Conservation (phyloP, 2,888 invertebrate genomes). For the Odontothrips loti region DNA sequence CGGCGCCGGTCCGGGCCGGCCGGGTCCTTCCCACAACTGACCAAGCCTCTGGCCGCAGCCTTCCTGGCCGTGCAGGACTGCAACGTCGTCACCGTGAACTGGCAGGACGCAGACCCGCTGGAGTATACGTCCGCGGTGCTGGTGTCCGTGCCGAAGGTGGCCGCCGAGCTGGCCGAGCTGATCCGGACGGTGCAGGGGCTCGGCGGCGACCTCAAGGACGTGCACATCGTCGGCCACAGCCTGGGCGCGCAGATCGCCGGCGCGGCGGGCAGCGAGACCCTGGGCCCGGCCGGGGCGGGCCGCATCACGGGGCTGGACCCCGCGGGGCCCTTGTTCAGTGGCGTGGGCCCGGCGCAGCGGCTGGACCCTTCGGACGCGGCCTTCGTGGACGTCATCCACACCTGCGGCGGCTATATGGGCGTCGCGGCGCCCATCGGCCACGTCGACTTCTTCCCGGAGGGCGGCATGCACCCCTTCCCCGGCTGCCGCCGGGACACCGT, state of each 20-base stretch:
- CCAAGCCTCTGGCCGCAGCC: conserved; percentile 48
- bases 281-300: conserved; percentile 51
- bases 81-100: conserved; percentile 71
- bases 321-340: conserved; percentile 68
- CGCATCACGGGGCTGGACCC: conserved; percentile 69
- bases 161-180: conserved; percentile 59
- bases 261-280: conserved; percentile 60
- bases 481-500: conserved; percentile 46
- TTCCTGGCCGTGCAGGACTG: conserved; percentile 60
- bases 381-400: conserved; percentile 60
- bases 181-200: conserved; percentile 57
- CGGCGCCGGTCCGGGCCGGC: too few species aligned
- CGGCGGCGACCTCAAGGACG: conserved; percentile 54
- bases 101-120: conserved; percentile 65
- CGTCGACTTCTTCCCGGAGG: conserved; percentile 51
- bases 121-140: conserved; percentile 74
- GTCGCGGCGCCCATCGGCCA: conserved; percentile 49
- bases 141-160: conserved; percentile 62
- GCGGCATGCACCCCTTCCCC: conserved; percentile 47
- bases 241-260: conserved; percentile 67
- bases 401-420: conserved; percentile 49
- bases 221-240: conserved; percentile 70
- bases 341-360: conserved; percentile 58
- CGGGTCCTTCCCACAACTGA: too few species aligned
- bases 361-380: conserved; percentile 60